Evolutionary conservation across 2,888 invertebrate genomes (phyloP).

Genomic region (Portevinia maculata): DNA sequence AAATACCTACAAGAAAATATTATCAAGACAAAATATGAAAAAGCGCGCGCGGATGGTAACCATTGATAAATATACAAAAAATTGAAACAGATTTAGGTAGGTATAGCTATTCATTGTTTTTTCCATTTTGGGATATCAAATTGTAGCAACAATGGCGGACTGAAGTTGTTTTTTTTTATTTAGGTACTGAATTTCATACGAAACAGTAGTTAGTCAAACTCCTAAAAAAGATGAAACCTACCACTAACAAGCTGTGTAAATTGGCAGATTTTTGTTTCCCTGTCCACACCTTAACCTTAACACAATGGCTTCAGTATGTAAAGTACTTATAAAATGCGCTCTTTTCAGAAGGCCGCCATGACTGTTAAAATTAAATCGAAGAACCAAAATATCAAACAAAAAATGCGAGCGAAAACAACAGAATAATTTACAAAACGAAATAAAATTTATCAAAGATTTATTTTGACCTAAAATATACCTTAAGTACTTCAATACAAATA

Average conservation of each 20-base stretch:
- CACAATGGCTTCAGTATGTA: not conserved
- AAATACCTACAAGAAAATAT: not conserved
- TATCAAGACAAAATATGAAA: slow-evolving; percentile 1
- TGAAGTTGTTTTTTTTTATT: slow-evolving; percentile 2
- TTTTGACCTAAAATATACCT: slow-evolving; percentile 53
- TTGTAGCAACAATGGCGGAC: slow-evolving; percentile 1
- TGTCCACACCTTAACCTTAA: not conserved
- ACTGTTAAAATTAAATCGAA: slow-evolving; percentile 52
- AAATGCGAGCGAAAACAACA: slow-evolving; percentile 42
- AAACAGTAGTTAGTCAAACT: slow-evolving; percentile 5
- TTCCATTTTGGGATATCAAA: slow-evolving; percentile 1
- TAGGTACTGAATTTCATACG: not conserved
- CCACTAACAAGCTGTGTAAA: slow-evolving; percentile 1
- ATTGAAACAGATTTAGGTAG: too few relatives aligned
- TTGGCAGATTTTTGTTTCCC: not conserved
- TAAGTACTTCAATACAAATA: slow-evolving; percentile 45
- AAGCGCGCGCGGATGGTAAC: slow-evolving; percentile 41
- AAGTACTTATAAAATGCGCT: slow-evolving; percentile 10
- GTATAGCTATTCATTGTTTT: slow-evolving; percentile 13
- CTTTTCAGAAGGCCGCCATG: slow-evolving; percentile 35
- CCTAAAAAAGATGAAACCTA: slow-evolving; percentile 7
- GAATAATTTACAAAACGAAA: slow-evolving; percentile 23
- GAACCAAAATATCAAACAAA: slow-evolving; percentile 16
- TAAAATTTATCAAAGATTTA: slow-evolving; percentile 1
- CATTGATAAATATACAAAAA: slow-evolving; percentile 4